phyloP scores from a whole-genome alignment of 2,888 invertebrate genomes.

The Drosophila picticornis region DNA sequence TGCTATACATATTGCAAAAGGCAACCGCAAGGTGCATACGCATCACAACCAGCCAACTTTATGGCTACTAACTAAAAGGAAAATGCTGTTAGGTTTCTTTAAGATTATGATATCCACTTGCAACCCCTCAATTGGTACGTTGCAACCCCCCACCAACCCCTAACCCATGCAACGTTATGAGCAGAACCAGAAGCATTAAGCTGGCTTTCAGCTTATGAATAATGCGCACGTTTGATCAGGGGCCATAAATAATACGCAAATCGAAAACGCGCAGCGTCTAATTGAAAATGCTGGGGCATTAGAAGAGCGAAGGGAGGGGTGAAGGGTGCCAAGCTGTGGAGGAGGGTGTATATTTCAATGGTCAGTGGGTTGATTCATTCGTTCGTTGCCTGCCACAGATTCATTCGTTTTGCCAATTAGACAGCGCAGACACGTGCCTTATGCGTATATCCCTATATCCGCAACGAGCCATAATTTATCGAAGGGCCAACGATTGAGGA shows the following conservation, averaged over 20 bases:
- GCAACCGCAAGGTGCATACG: slow-evolving; percentile 64
- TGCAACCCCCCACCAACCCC: neutral
- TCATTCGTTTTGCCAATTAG: slow-evolving; percentile 76
- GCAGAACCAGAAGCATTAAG: slow-evolving; percentile 68
- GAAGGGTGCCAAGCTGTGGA: neutral
- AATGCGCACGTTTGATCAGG: slow-evolving; percentile 76
- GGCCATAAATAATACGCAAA: slow-evolving; percentile 78
- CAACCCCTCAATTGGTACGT: slow-evolving; percentile 14
- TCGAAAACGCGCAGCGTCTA: slow-evolving; percentile 77
- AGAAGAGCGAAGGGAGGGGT: slow-evolving; percentile 4
- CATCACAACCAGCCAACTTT: slow-evolving; percentile 16
- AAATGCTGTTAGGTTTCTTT: slow-evolving; percentile 5
- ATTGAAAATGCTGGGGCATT: slow-evolving; percentile 70
- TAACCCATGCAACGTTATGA: slow-evolving; percentile 16
- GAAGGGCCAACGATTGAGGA: slow-evolving; percentile 59
- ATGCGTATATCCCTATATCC: slow-evolving; percentile 77
- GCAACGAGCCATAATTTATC: slow-evolving; percentile 71
- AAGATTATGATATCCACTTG: slow-evolving; percentile 44
- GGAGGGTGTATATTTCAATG: slow-evolving; percentile 20
- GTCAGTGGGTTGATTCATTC: slow-evolving; percentile 51
- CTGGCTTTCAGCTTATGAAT: slow-evolving; percentile 74
- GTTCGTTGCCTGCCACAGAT: slow-evolving; percentile 42
- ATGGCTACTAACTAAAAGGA: slow-evolving; percentile 4
- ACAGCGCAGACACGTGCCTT: slow-evolving; percentile 77
- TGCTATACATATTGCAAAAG: slow-evolving; percentile 22